These are phyloP conservation scores for Seriola aureovittata DNA, from an alignment of 2,113 vertebrate species.

Conservation along the genomic window DNA sequence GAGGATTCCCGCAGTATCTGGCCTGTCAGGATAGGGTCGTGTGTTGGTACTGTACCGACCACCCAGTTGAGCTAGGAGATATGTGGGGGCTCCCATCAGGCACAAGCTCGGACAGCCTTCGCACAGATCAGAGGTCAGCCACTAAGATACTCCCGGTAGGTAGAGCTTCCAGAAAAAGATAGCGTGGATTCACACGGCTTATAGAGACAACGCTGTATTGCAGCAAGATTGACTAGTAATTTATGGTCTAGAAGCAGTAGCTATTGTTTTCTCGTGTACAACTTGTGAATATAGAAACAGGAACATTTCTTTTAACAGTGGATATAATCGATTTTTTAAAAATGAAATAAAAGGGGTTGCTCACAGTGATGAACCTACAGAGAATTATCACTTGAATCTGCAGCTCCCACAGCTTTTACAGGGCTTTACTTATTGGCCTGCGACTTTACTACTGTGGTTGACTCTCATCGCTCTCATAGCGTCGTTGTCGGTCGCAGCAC, in stretches of 20 bases:
- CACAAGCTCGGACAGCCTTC: slow-evolving; percentile 15
- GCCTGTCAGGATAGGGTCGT: slow-evolving; percentile 45
- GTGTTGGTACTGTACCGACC: slow-evolving; percentile 53
- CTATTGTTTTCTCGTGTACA: not conserved
- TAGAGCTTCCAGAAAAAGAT: slow-evolving; percentile 41
- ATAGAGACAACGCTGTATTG: not conserved
- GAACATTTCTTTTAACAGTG: not conserved
- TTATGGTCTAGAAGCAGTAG: not conserved
- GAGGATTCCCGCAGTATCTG: slow-evolving; percentile 66
- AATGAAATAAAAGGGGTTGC: not conserved
- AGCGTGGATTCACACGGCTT: slow-evolving; percentile 10
- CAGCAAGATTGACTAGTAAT: not conserved
- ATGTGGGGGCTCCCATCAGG: slow-evolving; percentile 47
- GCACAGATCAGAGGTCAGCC: slow-evolving; percentile 60
- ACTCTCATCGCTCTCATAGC: not conserved
- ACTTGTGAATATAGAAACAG: not conserved
- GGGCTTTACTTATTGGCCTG: not conserved
- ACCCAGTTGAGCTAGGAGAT: slow-evolving; percentile 54
- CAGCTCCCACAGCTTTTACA: not conserved
- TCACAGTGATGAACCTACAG: not conserved
- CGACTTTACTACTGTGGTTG: not conserved
- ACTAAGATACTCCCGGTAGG: slow-evolving; percentile 50
- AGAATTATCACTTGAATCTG: no score
- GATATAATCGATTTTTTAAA: no score
- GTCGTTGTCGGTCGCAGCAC: not conserved